Percentiles rank a stretch among this genome's conserved stretches.
Conservation (phyloP, 2,888 invertebrate genomes). For the Oxystoma pomonae region DNA sequence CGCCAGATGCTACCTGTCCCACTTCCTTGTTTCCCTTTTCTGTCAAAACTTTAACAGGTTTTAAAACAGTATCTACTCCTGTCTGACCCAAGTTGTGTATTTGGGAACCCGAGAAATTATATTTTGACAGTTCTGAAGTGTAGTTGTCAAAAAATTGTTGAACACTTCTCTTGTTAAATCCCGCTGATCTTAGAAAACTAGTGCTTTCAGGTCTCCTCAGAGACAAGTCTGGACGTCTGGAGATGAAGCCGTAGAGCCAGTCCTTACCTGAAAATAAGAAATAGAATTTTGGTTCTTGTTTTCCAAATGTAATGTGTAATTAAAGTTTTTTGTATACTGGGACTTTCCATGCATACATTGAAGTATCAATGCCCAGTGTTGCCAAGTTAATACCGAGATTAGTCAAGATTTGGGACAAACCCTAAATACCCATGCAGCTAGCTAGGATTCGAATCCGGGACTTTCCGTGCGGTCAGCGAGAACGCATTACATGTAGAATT, state of each 20-base stretch:
- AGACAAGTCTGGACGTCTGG: slow-evolving; percentile 12
- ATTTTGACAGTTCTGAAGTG: slow-evolving; percentile 9
- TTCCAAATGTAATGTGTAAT: not conserved
- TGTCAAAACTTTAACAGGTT: slow-evolving; percentile 13
- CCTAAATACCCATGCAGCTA: no score
- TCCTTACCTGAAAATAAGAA: slow-evolving; percentile 1
- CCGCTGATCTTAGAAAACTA: slow-evolving; percentile 24
- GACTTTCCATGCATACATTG: no score
- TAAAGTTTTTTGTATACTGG: no score
- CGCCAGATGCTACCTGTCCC: not conserved
- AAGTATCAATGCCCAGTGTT: no score
- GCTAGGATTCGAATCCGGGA: no score
- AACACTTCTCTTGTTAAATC: slow-evolving; percentile 14
- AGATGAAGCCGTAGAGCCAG: slow-evolving; percentile 4
- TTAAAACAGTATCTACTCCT: slow-evolving; percentile 15
- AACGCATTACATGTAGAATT: no score
- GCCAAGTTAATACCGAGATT: no score
- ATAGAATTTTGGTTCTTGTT: no score
- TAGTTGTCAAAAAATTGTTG: slow-evolving; percentile 18
- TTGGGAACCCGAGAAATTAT: slow-evolving; percentile 11
- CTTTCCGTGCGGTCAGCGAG: no score
- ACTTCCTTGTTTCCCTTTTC: not conserved
- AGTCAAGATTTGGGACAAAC: no score
- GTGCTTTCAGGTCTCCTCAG: slow-evolving; percentile 32
- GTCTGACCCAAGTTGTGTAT: slow-evolving; percentile 16